Evolutionary conservation across 2,888 invertebrate genomes (phyloP).

Genomic region (Vanessa cardui): DNA sequence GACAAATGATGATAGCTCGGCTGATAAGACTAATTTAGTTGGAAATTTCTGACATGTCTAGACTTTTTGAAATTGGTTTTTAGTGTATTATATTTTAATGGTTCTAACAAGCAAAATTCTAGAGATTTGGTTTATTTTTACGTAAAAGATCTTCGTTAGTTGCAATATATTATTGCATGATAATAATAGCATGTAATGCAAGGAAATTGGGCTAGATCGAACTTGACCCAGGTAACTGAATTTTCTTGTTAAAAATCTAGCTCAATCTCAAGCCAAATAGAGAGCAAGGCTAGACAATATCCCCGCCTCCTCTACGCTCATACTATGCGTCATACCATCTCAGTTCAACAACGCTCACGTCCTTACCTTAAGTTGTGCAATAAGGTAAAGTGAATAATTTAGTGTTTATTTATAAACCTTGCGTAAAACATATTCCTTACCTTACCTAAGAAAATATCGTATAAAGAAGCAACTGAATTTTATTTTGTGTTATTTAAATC

Average conservation of each 20-base stretch:
- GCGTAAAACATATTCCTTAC: background rate
- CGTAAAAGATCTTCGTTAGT: no score
- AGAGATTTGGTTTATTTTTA: no score
- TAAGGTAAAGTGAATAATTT: background rate
- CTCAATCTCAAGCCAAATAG: conserved; percentile 17
- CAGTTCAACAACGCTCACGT: conserved; percentile 17
- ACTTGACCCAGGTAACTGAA: no score
- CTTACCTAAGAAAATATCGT: background rate
- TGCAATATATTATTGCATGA: no score
- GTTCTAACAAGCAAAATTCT: background rate
- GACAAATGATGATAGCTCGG: conserved; percentile 3
- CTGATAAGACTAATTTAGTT: background rate
- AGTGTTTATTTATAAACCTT: background rate
- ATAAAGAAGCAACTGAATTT: no score
- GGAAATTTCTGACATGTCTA: background rate
- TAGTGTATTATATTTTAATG: background rate
- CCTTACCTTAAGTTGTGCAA: conserved; percentile 12
- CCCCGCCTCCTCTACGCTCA: conserved; percentile 26
- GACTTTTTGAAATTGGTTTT: conserved; percentile 1
- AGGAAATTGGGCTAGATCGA: no score
- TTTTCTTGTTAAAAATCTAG: background rate
- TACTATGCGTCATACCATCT: conserved; percentile 45
- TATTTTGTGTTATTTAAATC: no score
- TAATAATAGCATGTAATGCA: no score
- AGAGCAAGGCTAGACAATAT: conserved; percentile 28